Percentiles rank a stretch among this genome's conserved stretches.
Conservation (phyloP, 1,140 invertebrate genomes). For the Drosophila tani region DNA sequence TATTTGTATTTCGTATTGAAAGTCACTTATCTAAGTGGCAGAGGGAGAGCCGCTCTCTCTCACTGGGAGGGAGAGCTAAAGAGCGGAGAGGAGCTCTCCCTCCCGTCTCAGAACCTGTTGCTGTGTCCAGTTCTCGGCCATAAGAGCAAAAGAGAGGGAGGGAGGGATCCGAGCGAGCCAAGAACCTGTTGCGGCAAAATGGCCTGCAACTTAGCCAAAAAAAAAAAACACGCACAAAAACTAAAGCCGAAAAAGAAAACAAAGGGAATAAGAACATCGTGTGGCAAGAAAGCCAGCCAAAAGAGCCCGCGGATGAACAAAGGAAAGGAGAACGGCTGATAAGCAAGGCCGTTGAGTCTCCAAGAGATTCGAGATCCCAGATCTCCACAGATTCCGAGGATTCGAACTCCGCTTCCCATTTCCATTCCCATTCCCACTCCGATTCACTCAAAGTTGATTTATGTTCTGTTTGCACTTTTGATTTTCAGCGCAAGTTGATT, state of each 20-base stretch:
- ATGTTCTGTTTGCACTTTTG: slow-evolving; percentile 78
- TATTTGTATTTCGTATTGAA: slow-evolving; percentile 66
- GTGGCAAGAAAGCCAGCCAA: slow-evolving; percentile 65
- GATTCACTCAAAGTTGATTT: slow-evolving; percentile 79
- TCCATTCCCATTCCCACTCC: slow-evolving; percentile 29
- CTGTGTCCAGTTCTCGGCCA: slow-evolving; percentile 68
- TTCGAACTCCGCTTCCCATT: slow-evolving; percentile 10
- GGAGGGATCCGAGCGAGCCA: slow-evolving; percentile 45
- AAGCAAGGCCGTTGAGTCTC: slow-evolving; percentile 71
- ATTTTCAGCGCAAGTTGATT: slow-evolving; percentile 70
- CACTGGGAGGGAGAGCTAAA: slow-evolving; percentile 28
- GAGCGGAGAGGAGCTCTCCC: slow-evolving; percentile 18
- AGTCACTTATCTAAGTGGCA: slow-evolving; percentile 75
- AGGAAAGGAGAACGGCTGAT: slow-evolving; percentile 67
- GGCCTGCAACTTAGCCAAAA: slow-evolving; percentile 54
- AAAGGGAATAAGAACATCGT: slow-evolving; percentile 47
- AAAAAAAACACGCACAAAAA: slow-evolving; percentile 23
- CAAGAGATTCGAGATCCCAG: slow-evolving; percentile 19
- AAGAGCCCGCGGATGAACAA: slow-evolving; percentile 76
- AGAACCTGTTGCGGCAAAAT: slow-evolving; percentile 79
- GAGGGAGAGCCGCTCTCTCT: slow-evolving; percentile 32
- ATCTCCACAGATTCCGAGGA: slow-evolving; percentile 31
- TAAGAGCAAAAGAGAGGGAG: slow-evolving; percentile 27
- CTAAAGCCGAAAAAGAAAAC: slow-evolving; percentile 38
- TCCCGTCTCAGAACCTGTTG: slow-evolving; percentile 71